These are phyloP conservation scores for Cylloceria caligata DNA, from an alignment of 2,888 invertebrate genomes.

Conservation along the genomic window DNA sequence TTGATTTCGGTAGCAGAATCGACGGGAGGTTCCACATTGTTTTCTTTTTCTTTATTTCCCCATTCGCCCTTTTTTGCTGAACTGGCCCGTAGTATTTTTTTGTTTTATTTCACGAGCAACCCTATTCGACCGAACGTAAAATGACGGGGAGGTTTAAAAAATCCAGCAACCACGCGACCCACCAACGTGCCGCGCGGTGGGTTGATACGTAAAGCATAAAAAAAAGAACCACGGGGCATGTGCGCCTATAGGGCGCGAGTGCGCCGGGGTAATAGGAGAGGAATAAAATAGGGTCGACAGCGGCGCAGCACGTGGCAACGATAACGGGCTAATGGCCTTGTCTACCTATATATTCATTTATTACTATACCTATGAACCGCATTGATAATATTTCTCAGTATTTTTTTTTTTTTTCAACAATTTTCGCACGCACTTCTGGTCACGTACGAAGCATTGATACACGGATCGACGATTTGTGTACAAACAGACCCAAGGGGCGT, in stretches of 20 bases:
- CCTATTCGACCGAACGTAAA: conserved; percentile 1
- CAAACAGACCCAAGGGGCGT: conserved; percentile 15
- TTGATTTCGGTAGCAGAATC: conserved; percentile 44
- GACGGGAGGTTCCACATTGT: conserved; percentile 30
- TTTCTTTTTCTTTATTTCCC: conserved; percentile 19
- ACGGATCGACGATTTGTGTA: conserved; percentile 7
- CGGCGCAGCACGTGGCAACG: conserved; percentile 64
- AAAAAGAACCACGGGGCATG: conserved; percentile 54
- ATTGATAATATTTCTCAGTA: conserved; percentile 9
- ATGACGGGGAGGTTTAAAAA: conserved; percentile 33
- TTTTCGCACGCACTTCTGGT: not conserved
- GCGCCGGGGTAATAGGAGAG: conserved; percentile 43
- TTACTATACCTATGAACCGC: conserved; percentile 14
- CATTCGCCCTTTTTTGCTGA: conserved; percentile 21
- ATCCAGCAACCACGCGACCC: conserved; percentile 45
- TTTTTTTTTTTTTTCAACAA: conserved; percentile 10
- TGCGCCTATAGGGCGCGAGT: conserved; percentile 43
- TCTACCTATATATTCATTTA: conserved; percentile 44
- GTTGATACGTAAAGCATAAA: conserved; percentile 18
- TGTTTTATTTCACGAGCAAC: conserved; percentile 31
- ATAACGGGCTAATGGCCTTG: conserved; percentile 58
- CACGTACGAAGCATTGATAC: conserved; percentile 8
- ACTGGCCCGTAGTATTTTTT: conserved; percentile 10
- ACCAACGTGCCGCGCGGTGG: conserved; percentile 18
- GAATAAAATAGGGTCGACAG: conserved; percentile 67